Evolutionary conservation across 2,888 invertebrate genomes (phyloP), one percentile per base, ranked within the genome.

Genomic region (Tuberolachnus salignus): DNA sequence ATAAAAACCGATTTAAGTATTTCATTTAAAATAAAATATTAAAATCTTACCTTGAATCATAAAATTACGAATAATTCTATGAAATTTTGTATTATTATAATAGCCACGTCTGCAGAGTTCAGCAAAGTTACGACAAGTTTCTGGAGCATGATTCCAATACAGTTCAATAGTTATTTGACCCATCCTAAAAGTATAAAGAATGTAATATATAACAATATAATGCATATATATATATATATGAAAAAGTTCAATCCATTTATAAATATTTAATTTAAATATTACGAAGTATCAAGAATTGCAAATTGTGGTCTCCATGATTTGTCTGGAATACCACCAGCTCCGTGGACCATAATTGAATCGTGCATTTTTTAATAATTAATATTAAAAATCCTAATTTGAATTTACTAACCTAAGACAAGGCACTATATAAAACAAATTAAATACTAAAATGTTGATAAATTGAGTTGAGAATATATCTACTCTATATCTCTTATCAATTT

Each of bases 61-160:
- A 84, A 95, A 95, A 85, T 95, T 94, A 78, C 93, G 88, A 81
- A 99, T 98, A 57, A 99, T 92, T 83, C 99, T 89, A 86, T 99
- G 99, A 86, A 99, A 98, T 83, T 95, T 92, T 4, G 97, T 94
- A 82, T 93, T 94, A 86, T 97, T 97, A 85, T 97, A 99, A 86
- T 98, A 99, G 23, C 97, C 97, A 83, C 98, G 88, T 81, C 96
- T 88, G 0, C 94, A 89, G 42, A 99, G 87, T 86, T 99, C 98
- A 81, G 97, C 97, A 87, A 99, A 98, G 85, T 99, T 99, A 84
- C 95, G 89, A 83, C 99, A 99, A 0, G 98, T 98, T 83, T 91
- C 91, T n/a, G 98, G 98, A 0, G 98, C 92, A 85, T 99, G 98
- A 85, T 95, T 94, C 99, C 99, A 99, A 85, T 99, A 99, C 82